Evolutionary conservation across 1,140 invertebrate species (phyloP).

Genomic region (Pogonognathellus flavescens): DNA sequence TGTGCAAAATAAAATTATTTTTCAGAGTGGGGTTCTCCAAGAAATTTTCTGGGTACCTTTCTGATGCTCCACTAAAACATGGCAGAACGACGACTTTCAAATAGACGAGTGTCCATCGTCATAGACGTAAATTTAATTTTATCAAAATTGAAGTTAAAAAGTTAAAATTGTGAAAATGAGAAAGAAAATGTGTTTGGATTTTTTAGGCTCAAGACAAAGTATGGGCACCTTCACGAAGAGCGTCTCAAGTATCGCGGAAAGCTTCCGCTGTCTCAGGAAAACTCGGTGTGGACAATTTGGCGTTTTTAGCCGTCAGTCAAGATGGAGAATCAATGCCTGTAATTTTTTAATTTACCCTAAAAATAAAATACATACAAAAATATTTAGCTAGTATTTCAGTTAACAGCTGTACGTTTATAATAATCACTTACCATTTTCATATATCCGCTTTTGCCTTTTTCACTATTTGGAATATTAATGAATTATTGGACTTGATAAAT

Average conservation of each 20-base stretch:
- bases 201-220: slow-evolving; percentile 51
- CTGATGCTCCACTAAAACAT: background rate
- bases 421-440: too few species aligned
- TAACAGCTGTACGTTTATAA: too few species aligned
- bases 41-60: too few species aligned
- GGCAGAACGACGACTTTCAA: slow-evolving; percentile 49
- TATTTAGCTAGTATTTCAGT: too few species aligned
- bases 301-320: slow-evolving; percentile 3
- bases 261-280: slow-evolving; percentile 21
- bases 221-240: slow-evolving; percentile 44
- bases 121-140: slow-evolving; percentile 47
- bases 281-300: slow-evolving; percentile 44
- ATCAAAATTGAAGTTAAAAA: background rate
- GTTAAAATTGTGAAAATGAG: slow-evolving; percentile 4
- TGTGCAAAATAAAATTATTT: too few species aligned
- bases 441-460: too few species aligned
- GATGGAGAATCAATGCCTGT: background rate
- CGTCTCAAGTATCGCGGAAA: slow-evolving; percentile 19
- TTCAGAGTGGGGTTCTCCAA: too few species aligned
- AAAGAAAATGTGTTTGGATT: too few species aligned
- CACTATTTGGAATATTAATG: too few species aligned
- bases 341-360: background rate
- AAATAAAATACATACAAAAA: background rate
- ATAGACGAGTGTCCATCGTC: slow-evolving; percentile 51
- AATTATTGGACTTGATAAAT: too few species aligned